Conservation (phyloP, 2,797 vertebrate species). For the Tragelaphus oryx region DNA sequence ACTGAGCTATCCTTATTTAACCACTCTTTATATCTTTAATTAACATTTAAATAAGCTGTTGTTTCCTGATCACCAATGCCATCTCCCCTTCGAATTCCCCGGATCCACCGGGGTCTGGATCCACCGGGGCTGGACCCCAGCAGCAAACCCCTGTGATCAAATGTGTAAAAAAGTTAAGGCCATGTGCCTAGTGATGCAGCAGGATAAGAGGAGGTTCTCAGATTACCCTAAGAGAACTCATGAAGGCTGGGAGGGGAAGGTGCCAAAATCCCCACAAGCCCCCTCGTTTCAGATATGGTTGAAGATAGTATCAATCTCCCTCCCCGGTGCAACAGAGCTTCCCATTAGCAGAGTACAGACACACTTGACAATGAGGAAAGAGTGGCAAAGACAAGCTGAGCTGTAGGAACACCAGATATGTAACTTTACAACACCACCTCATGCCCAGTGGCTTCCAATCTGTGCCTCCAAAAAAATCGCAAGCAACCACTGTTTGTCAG, state of each 20-base stretch:
- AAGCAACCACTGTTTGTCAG: neutral
- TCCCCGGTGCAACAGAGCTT: too few species aligned
- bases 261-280: fast-evolving
- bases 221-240: neutral
- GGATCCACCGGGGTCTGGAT: too few species aligned
- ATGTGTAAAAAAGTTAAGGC: neutral
- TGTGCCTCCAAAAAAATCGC: neutral
- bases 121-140: too few species aligned
- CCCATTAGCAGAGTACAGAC: neutral
- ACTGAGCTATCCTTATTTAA: too few species aligned
- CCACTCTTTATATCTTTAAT: too few species aligned
- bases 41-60: too few species aligned
- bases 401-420: neutral
- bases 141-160: too few species aligned
- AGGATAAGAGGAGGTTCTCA: neutral
- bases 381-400: neutral
- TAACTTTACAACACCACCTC: neutral
- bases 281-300: neutral
- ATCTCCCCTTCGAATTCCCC: too few species aligned
- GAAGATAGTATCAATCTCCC: neutral
- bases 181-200: neutral
- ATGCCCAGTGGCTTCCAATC: neutral
- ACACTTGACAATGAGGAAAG: neutral
- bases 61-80: too few species aligned
- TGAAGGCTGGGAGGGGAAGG: too few species aligned